A percentile compares a stretch with the other conserved stretches of the same genome.
Conservation (phyloP, 2,113 vertebrate genomes). For the Nibea albiflora region DNA sequence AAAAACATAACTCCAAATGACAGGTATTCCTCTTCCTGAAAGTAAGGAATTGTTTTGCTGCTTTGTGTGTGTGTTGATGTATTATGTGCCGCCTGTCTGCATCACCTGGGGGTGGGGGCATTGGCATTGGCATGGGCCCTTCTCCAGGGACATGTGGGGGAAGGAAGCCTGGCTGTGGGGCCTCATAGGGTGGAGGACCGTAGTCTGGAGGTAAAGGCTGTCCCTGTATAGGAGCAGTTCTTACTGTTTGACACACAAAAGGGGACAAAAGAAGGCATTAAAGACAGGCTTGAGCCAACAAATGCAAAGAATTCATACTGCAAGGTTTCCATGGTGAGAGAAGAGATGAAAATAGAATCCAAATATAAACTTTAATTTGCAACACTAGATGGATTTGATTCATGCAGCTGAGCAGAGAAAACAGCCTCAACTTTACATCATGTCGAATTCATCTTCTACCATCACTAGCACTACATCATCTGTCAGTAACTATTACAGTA, state of each 20-base stretch:
- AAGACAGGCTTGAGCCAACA: neutral
- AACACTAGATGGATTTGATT: neutral
- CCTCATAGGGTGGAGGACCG: slow-evolving; percentile 94
- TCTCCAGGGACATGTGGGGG: slow-evolving; percentile 91
- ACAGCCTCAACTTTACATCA: neutral
- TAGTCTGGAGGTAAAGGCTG: slow-evolving; percentile 90
- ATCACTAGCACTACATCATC: neutral
- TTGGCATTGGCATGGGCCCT: slow-evolving; percentile 81
- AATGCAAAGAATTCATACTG: neutral
- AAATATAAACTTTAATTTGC: neutral
- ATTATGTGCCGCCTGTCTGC: slow-evolving; percentile 2
- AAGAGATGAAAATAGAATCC: neutral
- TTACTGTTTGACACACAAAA: slow-evolving; percentile 69
- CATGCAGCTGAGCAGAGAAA: neutral
- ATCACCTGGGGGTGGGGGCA: slow-evolving; percentile 84
- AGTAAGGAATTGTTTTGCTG: neutral
- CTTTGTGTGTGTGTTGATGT: neutral
- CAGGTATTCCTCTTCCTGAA: neutral
- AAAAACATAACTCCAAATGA: neutral
- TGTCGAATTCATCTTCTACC: neutral
- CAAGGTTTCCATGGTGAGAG: neutral
- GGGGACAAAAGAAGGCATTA: neutral
- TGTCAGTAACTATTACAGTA: neutral
- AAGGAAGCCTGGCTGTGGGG: slow-evolving; percentile 87
- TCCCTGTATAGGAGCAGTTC: slow-evolving; percentile 85